Conservation (phyloP, 2,113 vertebrate species). For the Grammomys surdaster region DNA sequence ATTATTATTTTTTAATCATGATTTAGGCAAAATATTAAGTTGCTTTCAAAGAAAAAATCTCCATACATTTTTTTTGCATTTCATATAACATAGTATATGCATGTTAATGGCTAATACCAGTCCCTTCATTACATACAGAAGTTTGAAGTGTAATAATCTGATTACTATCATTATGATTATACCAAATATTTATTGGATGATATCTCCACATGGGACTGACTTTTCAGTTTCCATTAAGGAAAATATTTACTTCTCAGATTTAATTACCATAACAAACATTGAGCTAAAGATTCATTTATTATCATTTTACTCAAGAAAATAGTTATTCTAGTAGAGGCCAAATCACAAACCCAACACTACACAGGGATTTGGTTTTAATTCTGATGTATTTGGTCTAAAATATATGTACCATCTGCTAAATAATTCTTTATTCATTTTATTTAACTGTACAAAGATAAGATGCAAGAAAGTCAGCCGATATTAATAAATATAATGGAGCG, state of each 20-base stretch:
- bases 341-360: background rate
- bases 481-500: background rate
- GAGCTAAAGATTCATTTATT: conserved; percentile 39
- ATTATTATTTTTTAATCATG: conserved; percentile 36
- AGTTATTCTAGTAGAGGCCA: background rate
- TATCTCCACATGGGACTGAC: background rate
- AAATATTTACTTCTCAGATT: conserved; percentile 9
- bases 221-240: background rate
- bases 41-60: conserved; percentile 32
- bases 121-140: background rate
- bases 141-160: conserved; percentile 2
- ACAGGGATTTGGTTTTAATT: background rate
- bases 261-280: conserved; percentile 27
- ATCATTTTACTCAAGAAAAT: conserved; percentile 41
- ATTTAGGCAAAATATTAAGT: conserved; percentile 58
- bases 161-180: background rate
- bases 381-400: background rate
- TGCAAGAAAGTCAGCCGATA: background rate
- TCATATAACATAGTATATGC: background rate
- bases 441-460: background rate
- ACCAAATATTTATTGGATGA: conserved; percentile 35
- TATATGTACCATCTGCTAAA: background rate
- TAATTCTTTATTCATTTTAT: background rate
- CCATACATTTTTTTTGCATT: background rate
- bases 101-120: background rate